Evolutionary conservation across 2,888 invertebrate genomes (phyloP), one percentile per base, ranked within the genome.

Genomic region (Neocrepidodera transversa): DNA sequence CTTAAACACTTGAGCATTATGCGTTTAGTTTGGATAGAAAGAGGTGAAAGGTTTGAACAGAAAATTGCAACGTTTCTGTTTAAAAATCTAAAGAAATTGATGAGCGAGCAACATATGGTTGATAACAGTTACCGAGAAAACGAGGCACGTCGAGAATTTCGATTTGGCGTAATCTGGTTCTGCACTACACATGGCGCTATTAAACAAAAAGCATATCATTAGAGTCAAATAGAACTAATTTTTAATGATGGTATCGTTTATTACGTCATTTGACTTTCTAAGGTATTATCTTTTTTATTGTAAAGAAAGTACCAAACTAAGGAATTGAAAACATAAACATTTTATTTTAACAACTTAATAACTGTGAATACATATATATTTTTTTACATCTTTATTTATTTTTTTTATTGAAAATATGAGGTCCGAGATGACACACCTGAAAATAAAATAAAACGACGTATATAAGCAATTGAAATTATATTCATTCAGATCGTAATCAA

Each of bases 51-150:
- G 28, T 28, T 28, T 28, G 28, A 28, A 28, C 28, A 13, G 35
- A 4, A 35, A 35, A 35, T 35, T 35, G 35, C 35, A 35, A 35
- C 13, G 35, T 35, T 13, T 35, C 35, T 35, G 35, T 35, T 35
- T 35, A 35, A 2, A 7, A 6, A 35, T 2, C 35, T n/a, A 13
- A 35, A 13, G 35, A 35, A 35, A 13, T 35, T 35, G 35, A 35
- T 35, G 35, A 35, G 35, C 10, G 28, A 28, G 10, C 14, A 35
- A 13, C 35, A 35, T 35, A 35, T 35, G 35, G 35, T 14, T 35
- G 11, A 35, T 35, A 35, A 35, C 35, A 10, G 35, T 35, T 13
- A 10, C n/a, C 10, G 5, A 28, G 28, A 28, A 28, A 28, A 28
- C 10, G 13, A 35, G 11, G 35, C 13, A 13, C 13, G 35, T 35